Base-by-base conservation (phyloP, 2,888 invertebrate species). In the Protula sp. region DNA sequence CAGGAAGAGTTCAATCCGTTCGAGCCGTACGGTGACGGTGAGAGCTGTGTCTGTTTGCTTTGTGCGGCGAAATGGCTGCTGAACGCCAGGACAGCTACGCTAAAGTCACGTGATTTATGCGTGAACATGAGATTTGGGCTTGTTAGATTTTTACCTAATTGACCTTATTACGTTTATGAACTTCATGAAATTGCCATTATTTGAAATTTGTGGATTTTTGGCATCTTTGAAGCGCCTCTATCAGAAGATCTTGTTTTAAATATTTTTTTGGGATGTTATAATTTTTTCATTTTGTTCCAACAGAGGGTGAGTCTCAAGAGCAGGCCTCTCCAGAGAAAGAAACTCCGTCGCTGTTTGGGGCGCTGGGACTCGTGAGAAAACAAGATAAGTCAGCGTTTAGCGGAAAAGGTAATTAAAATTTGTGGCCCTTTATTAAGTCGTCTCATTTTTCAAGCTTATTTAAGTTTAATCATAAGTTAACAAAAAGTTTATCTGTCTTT, bases 341-440 rank as follows among this genome's bases (percentile, higher is more conserved):
- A 2, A 73, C 71, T 26, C 73, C 73, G 3, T 74, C 74, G 1
- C 55, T 78, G 5, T 66, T 78, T n/a, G 77, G 75, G 58, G 74
- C 71, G 0, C 67, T 78, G 47, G 78, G 78, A 19, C 67, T 78
- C 45, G 74, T 77, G 26, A 77, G 77, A 68, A 75, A 73, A 60
- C 69, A 45, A 4, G n/a, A 9, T 9, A 52, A 50, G 2, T 30
- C 52, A 29, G 27, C n/a, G 26, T 47, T 28, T 47, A 27, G 56
- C 27, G 27, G n/a, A 28, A 28, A 48, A 38, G 38, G 38, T 38
- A 19, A 38, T 9, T n/a, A n/a, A n/a, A n/a, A n/a, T n/a, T n/a
- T n/a, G 19, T 38, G 38, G 19, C 9, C 38, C 19, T 38, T n/a
- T n/a, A n/a, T n/a, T n/a, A n/a, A n/a, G n/a, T n/a, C n/a, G n/a